These are phyloP conservation scores for Girardia tigrina DNA, from an alignment of 2,888 invertebrate species.

Conservation along the genomic window DNA sequence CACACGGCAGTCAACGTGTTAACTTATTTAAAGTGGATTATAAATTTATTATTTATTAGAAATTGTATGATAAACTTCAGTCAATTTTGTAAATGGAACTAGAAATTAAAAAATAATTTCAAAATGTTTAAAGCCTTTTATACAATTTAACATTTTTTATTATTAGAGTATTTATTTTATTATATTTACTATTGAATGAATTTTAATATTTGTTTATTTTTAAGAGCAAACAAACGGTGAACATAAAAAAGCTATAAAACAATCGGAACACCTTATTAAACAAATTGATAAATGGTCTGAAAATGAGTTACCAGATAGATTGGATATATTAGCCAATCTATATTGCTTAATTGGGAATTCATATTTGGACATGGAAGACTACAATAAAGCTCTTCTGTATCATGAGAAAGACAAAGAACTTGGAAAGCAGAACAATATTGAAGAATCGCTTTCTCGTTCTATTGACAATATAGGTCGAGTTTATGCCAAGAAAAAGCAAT, in stretches of 20 bases:
- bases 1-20: no score
- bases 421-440: slow-evolving; percentile 41
- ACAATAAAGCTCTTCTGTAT: slow-evolving; percentile 41
- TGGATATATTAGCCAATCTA: slow-evolving; percentile 43
- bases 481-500: slow-evolving; percentile 47
- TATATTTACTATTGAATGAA: neutral
- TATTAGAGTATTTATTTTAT: no score
- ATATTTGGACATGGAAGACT: slow-evolving; percentile 43
- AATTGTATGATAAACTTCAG: no score
- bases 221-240: slow-evolving; percentile 44
- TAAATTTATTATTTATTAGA: no score
- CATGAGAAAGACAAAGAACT: slow-evolving; percentile 44
- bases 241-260: slow-evolving; percentile 44
- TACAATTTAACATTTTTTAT: no score
- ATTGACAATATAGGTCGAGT: slow-evolving; percentile 49
- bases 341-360: slow-evolving; percentile 47
- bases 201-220: slow-evolving; percentile 30
- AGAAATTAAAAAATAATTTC: no score
- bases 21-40: no score
- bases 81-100: no score
- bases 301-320: slow-evolving; percentile 42
- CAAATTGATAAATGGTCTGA: slow-evolving; percentile 42
- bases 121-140: no score
- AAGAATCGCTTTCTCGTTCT: slow-evolving; percentile 47
- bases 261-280: slow-evolving; percentile 43